A percentile compares a stretch with the other conserved stretches of the same genome.
Conservation (phyloP, 2,113 vertebrate genomes). For the Solea senegalensis region DNA sequence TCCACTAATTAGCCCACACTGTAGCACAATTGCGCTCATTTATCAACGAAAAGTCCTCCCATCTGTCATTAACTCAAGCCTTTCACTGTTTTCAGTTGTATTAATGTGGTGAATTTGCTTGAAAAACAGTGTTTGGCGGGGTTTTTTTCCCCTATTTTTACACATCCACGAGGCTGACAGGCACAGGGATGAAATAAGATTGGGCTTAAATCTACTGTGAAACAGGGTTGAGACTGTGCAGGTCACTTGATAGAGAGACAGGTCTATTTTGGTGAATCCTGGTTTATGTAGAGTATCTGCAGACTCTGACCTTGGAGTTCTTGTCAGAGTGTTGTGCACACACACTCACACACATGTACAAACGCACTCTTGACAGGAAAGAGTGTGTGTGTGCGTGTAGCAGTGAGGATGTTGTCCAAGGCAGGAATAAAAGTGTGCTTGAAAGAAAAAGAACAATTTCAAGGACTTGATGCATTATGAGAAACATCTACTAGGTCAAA, state of each 20-base stretch:
- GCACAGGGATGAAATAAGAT: constrained; percentile 23
- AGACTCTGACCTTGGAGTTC: constrained; percentile 53
- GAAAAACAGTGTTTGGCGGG: constrained; percentile 18
- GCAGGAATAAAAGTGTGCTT: constrained; percentile 3
- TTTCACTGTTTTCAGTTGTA: constrained; percentile 8
- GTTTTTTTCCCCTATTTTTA: constrained; percentile 18
- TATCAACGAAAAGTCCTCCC: constrained; percentile 58
- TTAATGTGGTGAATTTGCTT: constrained; percentile 8
- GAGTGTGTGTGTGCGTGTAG: background rate
- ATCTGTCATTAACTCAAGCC: constrained; percentile 49
- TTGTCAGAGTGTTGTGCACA: constrained; percentile 2
- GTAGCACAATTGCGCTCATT: constrained; percentile 60
- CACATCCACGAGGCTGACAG: constrained; percentile 26
- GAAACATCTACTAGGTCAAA: constrained; percentile 55
- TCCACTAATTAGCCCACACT: constrained; percentile 64
- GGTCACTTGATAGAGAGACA: constrained; percentile 51
- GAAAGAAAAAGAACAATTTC: constrained; percentile 31
- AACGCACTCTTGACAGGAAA: background rate
- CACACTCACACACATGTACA: background rate
- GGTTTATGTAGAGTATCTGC: constrained; percentile 26
- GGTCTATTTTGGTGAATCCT: constrained; percentile 55
- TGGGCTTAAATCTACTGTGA: constrained; percentile 32
- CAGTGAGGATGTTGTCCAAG: constrained; percentile 10
- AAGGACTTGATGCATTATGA: constrained; percentile 31
- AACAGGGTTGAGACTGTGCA: constrained; percentile 35